Base-by-base conservation (phyloP, 2,797 vertebrate genomes). In the Enteromius radiatus region DNA sequence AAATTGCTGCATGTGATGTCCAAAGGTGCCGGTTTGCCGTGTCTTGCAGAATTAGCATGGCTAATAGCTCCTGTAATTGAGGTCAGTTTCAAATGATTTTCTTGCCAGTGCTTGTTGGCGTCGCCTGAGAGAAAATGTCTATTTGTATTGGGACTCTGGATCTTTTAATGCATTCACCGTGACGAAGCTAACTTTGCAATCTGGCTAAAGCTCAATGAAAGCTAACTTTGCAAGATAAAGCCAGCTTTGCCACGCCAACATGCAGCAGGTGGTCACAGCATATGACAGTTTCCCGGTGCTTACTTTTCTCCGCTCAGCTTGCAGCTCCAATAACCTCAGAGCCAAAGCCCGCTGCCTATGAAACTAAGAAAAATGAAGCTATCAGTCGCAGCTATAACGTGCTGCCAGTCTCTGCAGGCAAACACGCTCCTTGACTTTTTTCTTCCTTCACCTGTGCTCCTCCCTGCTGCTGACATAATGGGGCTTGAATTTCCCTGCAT, bases 31-130 rank as follows among this genome's bases (percentile, higher is more conserved):
- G 91, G 91, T 91, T 89, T 91, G 91, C 86, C 68, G 78, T 88
- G 93, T 89, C 92, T 90, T 90, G 80, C 85, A 86, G 88, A 94
- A 93, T 94, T 94, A 92, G 91, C 90, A 91, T 92, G 85, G 89
- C 87, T 92, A 92, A 93, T 93, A 91, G 92, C 89, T 91, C 90
- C 87, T 82, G 88, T 94, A 94, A 94, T 94, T 93, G 92, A 91
- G 93, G 93, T 94, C 91, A 91, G 91, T 89, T 88, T 76, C 88
- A 91, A 89, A 89, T 84, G 82, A 87, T 87, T 83, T 84, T 82
- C 69, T 78, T 81, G 81, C 83, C 81, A 38, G 75, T 14, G 31
- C 67, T 54, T 64, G 28, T 83, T 74, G 78, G 78, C 52, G 31
- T 76, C 31, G 6, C 61, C 54, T 59, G 45, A 80, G 76, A 80